A percentile compares a stretch with the other conserved stretches of the same genome.
Evolutionary conservation across 2,888 invertebrate genomes (phyloP).

Genomic region (Ophioninae sp.): DNA sequence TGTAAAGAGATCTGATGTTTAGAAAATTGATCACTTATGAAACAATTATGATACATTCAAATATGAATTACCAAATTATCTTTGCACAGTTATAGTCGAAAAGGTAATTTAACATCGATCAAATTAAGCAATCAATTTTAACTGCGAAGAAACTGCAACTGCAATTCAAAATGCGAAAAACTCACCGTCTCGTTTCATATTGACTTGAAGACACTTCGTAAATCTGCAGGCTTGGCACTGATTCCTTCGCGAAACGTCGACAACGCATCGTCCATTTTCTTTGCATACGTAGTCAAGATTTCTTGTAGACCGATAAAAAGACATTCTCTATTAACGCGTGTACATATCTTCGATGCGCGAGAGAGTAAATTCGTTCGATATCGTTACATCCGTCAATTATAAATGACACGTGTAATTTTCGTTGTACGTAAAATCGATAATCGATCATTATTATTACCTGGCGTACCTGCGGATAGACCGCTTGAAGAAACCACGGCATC

Average conservation of each 20-base stretch:
- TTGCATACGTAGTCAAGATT: constrained; percentile 96
- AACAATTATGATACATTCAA: too few species aligned
- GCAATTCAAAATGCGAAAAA: too few species aligned
- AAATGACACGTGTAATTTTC: background rate
- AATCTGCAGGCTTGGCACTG: constrained; percentile 98
- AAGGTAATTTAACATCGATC: too few species aligned
- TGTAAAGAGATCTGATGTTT: background rate
- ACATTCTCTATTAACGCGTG: background rate
- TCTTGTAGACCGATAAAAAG: constrained; percentile 80
- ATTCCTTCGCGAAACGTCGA: constrained; percentile 95
- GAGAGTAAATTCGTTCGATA: background rate
- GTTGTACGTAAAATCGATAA: constrained; percentile 37
- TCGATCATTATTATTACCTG: constrained; percentile 82
- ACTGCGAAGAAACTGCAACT: too few species aligned
- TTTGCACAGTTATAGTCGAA: too few species aligned
- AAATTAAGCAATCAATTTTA: too few species aligned
- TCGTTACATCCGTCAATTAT: background rate
- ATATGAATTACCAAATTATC: too few species aligned
- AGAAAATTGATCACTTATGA: too few species aligned
- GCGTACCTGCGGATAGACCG: constrained; percentile 89
- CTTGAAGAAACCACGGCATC: constrained; percentile 97
- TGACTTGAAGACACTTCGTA: constrained; percentile 93
- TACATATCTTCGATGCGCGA: background rate
- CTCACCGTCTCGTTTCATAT: constrained; percentile 97
- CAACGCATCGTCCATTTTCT: constrained; percentile 92